Conservation (phyloP, 23 tunicate genomes). For the Corella eumyota region DNA sequence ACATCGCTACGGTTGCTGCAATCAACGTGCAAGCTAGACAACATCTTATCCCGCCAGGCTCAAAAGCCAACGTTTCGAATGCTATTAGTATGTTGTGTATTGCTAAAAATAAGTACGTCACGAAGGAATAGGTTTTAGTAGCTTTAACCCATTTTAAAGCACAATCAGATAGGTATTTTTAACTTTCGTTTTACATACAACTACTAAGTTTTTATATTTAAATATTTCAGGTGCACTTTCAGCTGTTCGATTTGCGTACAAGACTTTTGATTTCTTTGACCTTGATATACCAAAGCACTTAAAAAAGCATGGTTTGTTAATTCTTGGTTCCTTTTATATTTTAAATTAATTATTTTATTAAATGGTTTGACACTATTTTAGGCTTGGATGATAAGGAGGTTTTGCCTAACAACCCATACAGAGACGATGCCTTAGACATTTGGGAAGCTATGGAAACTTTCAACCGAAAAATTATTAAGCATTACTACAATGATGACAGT, state of each 20-base stretch:
- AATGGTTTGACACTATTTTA: too few species aligned
- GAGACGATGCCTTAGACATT: constrained; percentile 33
- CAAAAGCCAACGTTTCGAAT: constrained; percentile 34
- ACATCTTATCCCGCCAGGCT: constrained; percentile 22
- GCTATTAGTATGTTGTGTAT: too few species aligned
- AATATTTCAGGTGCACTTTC: constrained; percentile 19
- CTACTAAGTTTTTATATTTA: too few species aligned
- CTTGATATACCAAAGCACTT: constrained; percentile 6
- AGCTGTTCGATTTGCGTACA: constrained; percentile 13
- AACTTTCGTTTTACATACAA: too few species aligned
- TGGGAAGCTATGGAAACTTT: constrained; percentile 34
- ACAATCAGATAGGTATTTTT: background rate
- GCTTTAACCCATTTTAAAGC: background rate
- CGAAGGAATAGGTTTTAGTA: background rate
- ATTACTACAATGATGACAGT: too few species aligned
- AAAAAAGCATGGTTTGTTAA: constrained; percentile 11
- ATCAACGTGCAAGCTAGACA: constrained; percentile 54
- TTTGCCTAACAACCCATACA: constrained; percentile 15
- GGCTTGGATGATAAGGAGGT: constrained; percentile 14
- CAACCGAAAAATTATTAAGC: too few species aligned
- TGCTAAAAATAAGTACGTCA: background rate
- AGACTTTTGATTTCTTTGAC: constrained; percentile 11
- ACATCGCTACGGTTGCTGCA: constrained; percentile 39
- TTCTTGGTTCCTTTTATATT: too few species aligned
- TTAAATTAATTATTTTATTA: too few species aligned